Percentiles rank a stretch among this genome's conserved stretches.
Evolutionary conservation across 2,797 vertebrate species (phyloP).

Genomic region (Ciconia nigra): DNA sequence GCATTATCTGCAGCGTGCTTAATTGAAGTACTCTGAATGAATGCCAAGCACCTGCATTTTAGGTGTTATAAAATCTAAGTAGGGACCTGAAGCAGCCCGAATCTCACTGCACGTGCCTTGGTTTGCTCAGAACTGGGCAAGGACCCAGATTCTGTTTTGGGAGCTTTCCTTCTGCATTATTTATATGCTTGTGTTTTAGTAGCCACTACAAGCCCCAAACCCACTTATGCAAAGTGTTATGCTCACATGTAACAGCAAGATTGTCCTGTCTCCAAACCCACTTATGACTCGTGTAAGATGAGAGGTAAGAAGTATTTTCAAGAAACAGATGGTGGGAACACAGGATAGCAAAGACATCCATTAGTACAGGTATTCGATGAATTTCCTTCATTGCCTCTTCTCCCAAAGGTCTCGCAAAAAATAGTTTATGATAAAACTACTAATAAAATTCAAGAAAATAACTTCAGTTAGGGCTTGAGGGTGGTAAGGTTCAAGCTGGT

Average conservation of each 20-base stretch:
- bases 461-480: background rate
- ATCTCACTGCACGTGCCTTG: background rate
- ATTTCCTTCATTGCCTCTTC: background rate
- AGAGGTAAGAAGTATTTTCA: background rate
- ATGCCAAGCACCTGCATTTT: conserved; percentile 36
- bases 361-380: background rate
- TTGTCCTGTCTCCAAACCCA: background rate
- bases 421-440: background rate
- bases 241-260: background rate
- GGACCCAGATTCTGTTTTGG: background rate
- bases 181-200: background rate
- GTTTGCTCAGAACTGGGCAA: background rate
- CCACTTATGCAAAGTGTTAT: background rate
- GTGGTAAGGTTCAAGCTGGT: background rate
- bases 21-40: background rate
- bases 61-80: background rate
- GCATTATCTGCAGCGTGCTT: background rate
- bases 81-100: background rate
- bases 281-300: background rate
- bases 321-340: background rate
- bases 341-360: background rate
- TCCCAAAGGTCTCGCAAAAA: background rate
- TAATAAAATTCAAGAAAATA: background rate
- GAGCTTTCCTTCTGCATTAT: background rate
- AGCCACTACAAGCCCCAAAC: background rate